Conservation (phyloP, 2,113 vertebrate genomes). For the Rhinoderma darwinii region DNA sequence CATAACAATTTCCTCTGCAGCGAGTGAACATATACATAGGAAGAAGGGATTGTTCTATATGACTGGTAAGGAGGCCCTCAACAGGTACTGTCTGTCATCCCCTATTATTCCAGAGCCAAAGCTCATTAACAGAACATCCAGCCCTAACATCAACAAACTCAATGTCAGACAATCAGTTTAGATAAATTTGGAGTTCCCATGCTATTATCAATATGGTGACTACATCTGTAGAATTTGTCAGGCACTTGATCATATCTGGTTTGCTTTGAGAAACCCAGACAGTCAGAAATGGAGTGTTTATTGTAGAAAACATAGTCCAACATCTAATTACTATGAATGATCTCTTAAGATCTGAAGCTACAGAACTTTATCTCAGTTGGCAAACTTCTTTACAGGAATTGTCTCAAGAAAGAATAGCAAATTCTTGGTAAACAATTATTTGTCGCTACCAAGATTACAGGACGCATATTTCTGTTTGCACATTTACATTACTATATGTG, state of each 20-base stretch:
- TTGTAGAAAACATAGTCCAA: conserved; percentile 15
- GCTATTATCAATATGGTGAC: conserved; percentile 25
- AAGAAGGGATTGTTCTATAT: background rate
- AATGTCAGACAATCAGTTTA: conserved; percentile 29
- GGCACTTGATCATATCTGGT: conserved; percentile 19
- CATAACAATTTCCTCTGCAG: conserved; percentile 9
- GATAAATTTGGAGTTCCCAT: conserved; percentile 29
- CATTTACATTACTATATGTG: background rate
- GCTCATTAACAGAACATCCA: background rate
- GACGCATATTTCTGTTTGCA: background rate
- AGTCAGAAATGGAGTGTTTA: conserved; percentile 35
- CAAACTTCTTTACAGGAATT: background rate
- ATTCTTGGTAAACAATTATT: background rate
- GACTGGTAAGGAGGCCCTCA: background rate
- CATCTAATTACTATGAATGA: conserved; percentile 15
- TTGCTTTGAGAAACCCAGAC: conserved; percentile 29
- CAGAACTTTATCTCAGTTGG: background rate
- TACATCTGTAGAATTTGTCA: conserved; percentile 34
- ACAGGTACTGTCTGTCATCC: conserved; percentile 20
- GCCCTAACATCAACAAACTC: conserved; percentile 37
- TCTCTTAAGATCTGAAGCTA: background rate
- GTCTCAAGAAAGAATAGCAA: background rate
- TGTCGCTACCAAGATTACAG: background rate
- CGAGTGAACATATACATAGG: background rate
- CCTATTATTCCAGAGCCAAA: conserved; percentile 14